Conservation (phyloP, 2,113 vertebrate species). For the Spermophilus dauricus region DNA sequence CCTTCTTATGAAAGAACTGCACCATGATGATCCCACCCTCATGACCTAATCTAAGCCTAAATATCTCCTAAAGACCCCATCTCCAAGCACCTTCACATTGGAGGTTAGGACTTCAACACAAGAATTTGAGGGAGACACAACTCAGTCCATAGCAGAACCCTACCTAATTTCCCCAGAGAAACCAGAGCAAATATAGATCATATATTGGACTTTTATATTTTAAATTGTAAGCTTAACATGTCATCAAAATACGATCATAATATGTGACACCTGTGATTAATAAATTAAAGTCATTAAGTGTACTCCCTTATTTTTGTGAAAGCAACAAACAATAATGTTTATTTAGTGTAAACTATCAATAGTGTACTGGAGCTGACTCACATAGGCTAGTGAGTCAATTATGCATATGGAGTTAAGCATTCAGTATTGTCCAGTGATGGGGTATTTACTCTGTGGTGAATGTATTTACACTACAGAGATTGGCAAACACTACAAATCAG, state of each 20-base stretch:
- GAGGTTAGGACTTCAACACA: background rate
- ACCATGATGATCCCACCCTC: background rate
- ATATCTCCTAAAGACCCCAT: background rate
- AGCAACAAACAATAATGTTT: background rate
- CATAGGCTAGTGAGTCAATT: background rate
- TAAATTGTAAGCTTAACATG: constrained; percentile 9
- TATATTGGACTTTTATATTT: background rate
- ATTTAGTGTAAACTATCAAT: background rate
- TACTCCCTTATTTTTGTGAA: constrained; percentile 35
- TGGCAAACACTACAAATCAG: background rate
- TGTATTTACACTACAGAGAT: constrained; percentile 12
- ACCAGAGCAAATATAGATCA: background rate
- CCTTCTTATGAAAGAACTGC: background rate
- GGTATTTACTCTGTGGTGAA: background rate
- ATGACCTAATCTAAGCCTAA: background rate
- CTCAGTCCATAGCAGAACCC: background rate
- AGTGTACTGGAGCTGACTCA: background rate
- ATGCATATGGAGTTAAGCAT: background rate
- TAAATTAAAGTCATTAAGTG: background rate
- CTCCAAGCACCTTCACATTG: background rate
- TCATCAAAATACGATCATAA: constrained; percentile 4
- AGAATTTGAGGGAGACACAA: background rate
- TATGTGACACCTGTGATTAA: background rate
- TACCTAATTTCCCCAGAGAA: background rate
- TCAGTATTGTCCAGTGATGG: background rate